Percentiles rank a stretch among this genome's conserved stretches.
Evolutionary conservation across 2,113 vertebrate genomes (phyloP).

Genomic region (Phrynosoma blainvillii): DNA sequence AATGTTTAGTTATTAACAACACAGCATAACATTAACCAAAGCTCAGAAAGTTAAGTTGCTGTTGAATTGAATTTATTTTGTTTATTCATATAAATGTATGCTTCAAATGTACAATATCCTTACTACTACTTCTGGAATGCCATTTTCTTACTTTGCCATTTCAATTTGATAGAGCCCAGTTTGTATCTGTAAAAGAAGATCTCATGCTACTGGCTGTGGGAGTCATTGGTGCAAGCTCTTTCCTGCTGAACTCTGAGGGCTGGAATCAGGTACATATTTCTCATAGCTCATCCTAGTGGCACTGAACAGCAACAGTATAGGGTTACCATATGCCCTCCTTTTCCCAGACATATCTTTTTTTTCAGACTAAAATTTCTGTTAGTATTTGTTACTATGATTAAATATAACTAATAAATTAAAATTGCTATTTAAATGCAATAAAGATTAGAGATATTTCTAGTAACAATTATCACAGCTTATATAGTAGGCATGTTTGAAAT

Average conservation of each 20-base stretch:
- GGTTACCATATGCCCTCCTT: too few relatives aligned
- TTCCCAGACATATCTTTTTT: too few relatives aligned
- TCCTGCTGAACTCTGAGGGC: conserved; percentile 74
- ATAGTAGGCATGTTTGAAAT: too few relatives aligned
- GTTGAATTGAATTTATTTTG: neutral
- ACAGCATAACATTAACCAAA: neutral
- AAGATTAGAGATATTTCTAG: too few relatives aligned
- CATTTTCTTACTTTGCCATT: conserved; percentile 17
- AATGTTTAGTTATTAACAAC: neutral
- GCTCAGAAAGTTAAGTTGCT: neutral
- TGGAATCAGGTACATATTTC: conserved; percentile 84
- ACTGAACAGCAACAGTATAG: neutral
- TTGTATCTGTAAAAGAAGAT: conserved; percentile 90
- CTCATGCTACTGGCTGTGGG: conserved; percentile 90
- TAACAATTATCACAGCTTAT: too few relatives aligned
- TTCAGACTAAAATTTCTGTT: too few relatives aligned
- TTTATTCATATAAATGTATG: neutral
- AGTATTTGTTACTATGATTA: too few relatives aligned
- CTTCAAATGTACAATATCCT: neutral
- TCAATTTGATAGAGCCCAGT: conserved; percentile 82
- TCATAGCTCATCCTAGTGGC: neutral
- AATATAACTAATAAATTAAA: too few relatives aligned
- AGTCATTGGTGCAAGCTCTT: conserved; percentile 87
- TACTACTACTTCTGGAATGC: neutral
- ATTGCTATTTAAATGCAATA: too few relatives aligned